Evolutionary conservation across 2,888 invertebrate genomes (phyloP), one percentile per base, ranked within the genome.

Genomic region (Lithosia quadra): DNA sequence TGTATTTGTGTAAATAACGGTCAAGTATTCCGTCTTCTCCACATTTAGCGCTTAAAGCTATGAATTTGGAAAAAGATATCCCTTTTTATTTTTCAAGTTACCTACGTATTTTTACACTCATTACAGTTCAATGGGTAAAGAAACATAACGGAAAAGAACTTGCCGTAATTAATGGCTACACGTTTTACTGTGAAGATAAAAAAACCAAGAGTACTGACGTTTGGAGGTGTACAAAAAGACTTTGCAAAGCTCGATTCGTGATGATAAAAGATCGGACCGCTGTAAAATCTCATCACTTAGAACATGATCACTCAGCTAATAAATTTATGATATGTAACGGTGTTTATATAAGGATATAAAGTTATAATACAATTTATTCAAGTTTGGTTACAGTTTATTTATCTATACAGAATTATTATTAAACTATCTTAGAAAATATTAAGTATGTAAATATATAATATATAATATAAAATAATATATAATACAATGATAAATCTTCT

Each of bases 121-220:
- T 81, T 81, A 36, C 72, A 83, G 84, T 82, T 5, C 62, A 39
- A 33, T 83, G 69, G 63, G 68, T 79, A 56, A 56, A 28, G 1
- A 82, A 80, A 39, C 3, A 10, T 0, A 58, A 56, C 33, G 80
- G 80, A 1, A 82, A 78, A 49, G 63, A 64, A 43, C 28, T 83
- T 0, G 83, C 79, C 0, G 57, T 85, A 13, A 33, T 77, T 1
- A 67, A 79, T 13, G 76, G 78, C 2, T 83, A 65, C 61, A 77
- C 77, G 0, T 82, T 78, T 63, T 81, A 77, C 21, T 65, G 59
- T 22, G 63, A 62, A 7, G 8, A 34, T n/a, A 18, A 49, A 49
- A 43, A 3, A 5, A 49, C 18, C n/a, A 49, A 49, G 49, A 63
- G 7, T 11, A 69, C 64, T 15, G 56, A 65, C 18, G 18, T 43